phyloP scores from a whole-genome alignment of 1,140 invertebrate species.

The Elymnias hypermnestra region DNA sequence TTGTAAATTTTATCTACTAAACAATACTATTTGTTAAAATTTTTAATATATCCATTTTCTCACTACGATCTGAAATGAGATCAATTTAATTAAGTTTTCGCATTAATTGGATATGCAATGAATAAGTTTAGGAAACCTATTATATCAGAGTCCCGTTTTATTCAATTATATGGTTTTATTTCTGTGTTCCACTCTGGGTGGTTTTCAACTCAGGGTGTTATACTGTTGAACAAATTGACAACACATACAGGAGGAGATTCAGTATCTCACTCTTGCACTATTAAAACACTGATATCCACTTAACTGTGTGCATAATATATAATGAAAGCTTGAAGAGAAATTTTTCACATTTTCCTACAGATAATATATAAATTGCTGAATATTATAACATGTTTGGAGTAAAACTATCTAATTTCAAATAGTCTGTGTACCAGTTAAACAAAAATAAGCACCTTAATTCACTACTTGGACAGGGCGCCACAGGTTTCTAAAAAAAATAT shows the following conservation, averaged over 20 bases:
- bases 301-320: constrained; percentile 63
- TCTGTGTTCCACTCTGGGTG: constrained; percentile 54
- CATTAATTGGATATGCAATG: too few relatives aligned
- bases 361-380: too few relatives aligned
- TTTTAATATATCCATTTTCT: too few relatives aligned
- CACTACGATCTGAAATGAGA: too few relatives aligned
- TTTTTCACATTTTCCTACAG: too few relatives aligned
- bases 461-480: constrained; percentile 14
- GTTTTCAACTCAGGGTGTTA: constrained; percentile 60
- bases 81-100: too few relatives aligned
- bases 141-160: constrained; percentile 41
- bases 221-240: constrained; percentile 70
- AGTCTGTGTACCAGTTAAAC: too few relatives aligned
- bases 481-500: neutral
- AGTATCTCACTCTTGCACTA: constrained; percentile 62
- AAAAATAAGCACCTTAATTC: constrained; percentile 1
- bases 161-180: constrained; percentile 43
- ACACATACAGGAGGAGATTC: constrained; percentile 63
- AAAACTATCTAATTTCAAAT: too few relatives aligned
- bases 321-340: too few relatives aligned
- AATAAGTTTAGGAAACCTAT: too few relatives aligned
- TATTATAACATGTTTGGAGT: too few relatives aligned
- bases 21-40: too few relatives aligned
- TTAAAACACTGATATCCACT: constrained; percentile 51
- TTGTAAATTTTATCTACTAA: neutral